Base-by-base conservation (phyloP, 2,797 vertebrate species). In the Cephalopachus bancanus region DNA sequence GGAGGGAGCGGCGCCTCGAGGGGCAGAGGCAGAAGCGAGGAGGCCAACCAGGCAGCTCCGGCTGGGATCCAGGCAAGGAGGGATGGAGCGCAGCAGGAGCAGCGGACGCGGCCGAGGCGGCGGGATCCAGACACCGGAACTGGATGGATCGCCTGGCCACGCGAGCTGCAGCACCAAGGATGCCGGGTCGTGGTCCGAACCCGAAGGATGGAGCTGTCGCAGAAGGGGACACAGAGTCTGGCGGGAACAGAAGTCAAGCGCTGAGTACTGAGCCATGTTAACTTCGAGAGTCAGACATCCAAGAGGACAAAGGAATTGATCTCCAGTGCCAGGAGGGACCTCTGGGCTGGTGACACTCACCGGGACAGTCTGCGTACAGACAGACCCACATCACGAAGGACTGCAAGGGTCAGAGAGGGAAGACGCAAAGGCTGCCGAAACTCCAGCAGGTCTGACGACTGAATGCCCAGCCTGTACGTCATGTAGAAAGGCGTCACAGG, bases 111-210 rank as follows among this genome's bases (percentile, higher is more conserved):
- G 78, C 53, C 89, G 9, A 22, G 53, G 16, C 4, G 8, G 20
- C 12, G 17, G 17, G 30, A 37, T 0, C 51, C 12, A 26, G n/a
- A 86, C 49, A 37, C 53, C 5, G 19, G n/a, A 10, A 33, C 15
- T 2, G 85, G 49, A 6, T 0, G 7, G 0, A 3, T 22, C 71
- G 26, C 51, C 4, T 1, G 0, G 60, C n/a, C 59, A 16, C 10
- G 0, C 33, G 1, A 3, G 12, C 0, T 2, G 33, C 3, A 10
- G 24, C 22, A 60, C 26, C 53, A 8, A 33, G 22, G 28, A 28
- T 10, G 24, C 64, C 33, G 80, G 71, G 26, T 59, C 57, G 49
- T 14, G 16, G n/a, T 49, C 57, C 33, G 49, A 59, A 33, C 10
- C n/a, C 16, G 17, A 44, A 33, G 53, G 60, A 55, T 0, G 44